Evolutionary conservation across 2,888 invertebrate species (phyloP), one percentile per base, ranked within the genome.

Genomic region (Epinotia ramella): DNA sequence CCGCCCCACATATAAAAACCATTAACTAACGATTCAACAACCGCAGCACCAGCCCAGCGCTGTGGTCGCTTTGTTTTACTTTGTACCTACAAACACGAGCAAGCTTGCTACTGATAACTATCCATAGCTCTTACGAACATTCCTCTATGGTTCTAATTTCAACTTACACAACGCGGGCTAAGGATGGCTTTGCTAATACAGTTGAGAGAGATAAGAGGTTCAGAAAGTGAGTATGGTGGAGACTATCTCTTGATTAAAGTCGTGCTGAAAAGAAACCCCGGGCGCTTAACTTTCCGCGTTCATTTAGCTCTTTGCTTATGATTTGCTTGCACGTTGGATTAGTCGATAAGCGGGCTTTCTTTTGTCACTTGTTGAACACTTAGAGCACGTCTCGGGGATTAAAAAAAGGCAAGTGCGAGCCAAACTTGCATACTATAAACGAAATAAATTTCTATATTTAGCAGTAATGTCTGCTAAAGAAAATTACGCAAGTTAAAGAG

Each of bases 301-400:
- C 75, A 70, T 71, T 75, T 60, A 53, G 65, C 49, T 56, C n/a
- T 28, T 65, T 62, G 18, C 65, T 75, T 70, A 71, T 71, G 75
- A 75, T 75, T 71, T 60, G 70, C 70, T 75, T 71, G 70, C 70
- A 60, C 53, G 66, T 12, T n/a, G 70, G 75, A 60, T 71, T 70
- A 33, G 62, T 18, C n/a, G 62, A 40, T 16, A 60, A 60, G n/a
- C 1, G 56, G 40, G 16, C 24, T 59, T 60, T 60, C 69, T 69
- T 69, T 69, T 60, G 68, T 28, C 59, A 60, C 59, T 69, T 60
- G 59, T 59, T 59, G 68, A 20, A 24, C 16, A 20, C 12, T 65
- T n/a, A 7, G 18, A 28, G 65, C 24, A 49, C 49, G 24, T 20
- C 64, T 20, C 44, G 1, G 44, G 16, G 18, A 20, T 62, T 9